Base-by-base conservation (phyloP, 2,113 vertebrate species). In the Polypterus bichir region DNA sequence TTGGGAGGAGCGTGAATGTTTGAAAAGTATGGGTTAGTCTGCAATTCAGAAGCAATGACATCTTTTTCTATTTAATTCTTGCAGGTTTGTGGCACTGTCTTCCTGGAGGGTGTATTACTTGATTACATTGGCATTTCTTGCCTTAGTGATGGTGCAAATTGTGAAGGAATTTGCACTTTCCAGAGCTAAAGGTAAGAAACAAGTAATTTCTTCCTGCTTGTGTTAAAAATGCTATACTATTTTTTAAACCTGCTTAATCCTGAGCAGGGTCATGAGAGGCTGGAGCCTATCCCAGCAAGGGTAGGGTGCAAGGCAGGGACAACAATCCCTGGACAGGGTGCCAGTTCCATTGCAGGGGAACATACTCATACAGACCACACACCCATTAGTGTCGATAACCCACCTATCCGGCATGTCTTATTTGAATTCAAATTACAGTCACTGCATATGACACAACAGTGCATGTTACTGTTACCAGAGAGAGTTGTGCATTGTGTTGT, bases 11-110 rank as follows among this genome's bases (percentile, higher is more conserved):
- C 9, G 27, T 45, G 10, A 9, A 9, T 45, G 45, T 27, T 4
- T 27, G 27, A 27, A 8, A 58, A 45, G 6, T 6, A 59, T 59
- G 56, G 27, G 44, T 46, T 52, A 11, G 47, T 60, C 44, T 64
- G 63, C 11, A 7, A 44, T n/a, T 45, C 44, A 27, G 27, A 27
- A 27, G 27, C 51, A 44, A 48, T 47, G 44, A 44, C 70, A 11
- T 73, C 66, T 75, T 46, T 70, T 11, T 54, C 27, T 27, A 27
- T 27, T 27, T 27, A 27, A 27, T 27, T 49, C 5, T 65, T 66
- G 1, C 63, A 98, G 94, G 92, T 90, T 90, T 66, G 77, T 91
- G 62, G 91, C 91, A 2, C 69, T 88, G 71, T 88, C 86, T 9
- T 74, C 88, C 1, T 85, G 89, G 79, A 85, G 90, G 65, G 68